A percentile compares a stretch with the other conserved stretches of the same genome.
These are phyloP conservation scores for Cistogaster globosa DNA, from an alignment of 2,888 invertebrate species.

Conservation along the genomic window DNA sequence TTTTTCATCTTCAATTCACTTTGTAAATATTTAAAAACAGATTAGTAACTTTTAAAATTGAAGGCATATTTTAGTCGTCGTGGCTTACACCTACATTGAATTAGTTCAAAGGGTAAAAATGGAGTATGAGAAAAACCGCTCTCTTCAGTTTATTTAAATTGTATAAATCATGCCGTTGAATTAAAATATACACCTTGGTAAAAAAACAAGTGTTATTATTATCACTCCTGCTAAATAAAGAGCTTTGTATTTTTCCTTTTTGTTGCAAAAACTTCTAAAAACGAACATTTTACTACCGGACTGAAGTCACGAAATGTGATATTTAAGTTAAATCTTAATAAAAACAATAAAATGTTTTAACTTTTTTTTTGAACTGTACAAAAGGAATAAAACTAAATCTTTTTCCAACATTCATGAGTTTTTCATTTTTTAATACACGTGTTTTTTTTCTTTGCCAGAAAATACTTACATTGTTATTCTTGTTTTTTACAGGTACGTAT, in stretches of 20 bases:
- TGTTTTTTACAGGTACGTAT: background rate
- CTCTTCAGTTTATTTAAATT: slow-evolving; percentile 53
- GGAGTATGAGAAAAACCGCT: slow-evolving; percentile 12
- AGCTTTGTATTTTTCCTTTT: slow-evolving; percentile 32
- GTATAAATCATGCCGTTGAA: slow-evolving; percentile 66
- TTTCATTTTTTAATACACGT: slow-evolving; percentile 12
- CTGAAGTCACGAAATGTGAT: slow-evolving; percentile 69
- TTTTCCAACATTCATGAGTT: slow-evolving; percentile 38
- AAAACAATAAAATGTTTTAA: slow-evolving; percentile 40
- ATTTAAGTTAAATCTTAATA: slow-evolving; percentile 64
- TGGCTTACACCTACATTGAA: background rate
- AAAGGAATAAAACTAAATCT: slow-evolving; percentile 26
- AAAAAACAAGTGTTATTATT: slow-evolving; percentile 69
- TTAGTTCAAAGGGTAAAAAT: slow-evolving; percentile 50
- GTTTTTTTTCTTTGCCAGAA: background rate
- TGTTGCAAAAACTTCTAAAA: slow-evolving; percentile 46
- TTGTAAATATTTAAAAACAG: too few species aligned
- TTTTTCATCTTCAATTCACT: too few species aligned
- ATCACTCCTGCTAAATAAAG: slow-evolving; percentile 59
- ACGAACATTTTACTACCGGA: slow-evolving; percentile 68
- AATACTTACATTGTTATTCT: slow-evolving; percentile 3
- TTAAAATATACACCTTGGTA: slow-evolving; percentile 41
- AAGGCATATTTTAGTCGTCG: slow-evolving; percentile 8
- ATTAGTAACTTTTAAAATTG: too few species aligned
- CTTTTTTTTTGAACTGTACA: slow-evolving; percentile 29